Conservation (phyloP, 2,797 vertebrate genomes). For the Phoebastria nigripes region DNA sequence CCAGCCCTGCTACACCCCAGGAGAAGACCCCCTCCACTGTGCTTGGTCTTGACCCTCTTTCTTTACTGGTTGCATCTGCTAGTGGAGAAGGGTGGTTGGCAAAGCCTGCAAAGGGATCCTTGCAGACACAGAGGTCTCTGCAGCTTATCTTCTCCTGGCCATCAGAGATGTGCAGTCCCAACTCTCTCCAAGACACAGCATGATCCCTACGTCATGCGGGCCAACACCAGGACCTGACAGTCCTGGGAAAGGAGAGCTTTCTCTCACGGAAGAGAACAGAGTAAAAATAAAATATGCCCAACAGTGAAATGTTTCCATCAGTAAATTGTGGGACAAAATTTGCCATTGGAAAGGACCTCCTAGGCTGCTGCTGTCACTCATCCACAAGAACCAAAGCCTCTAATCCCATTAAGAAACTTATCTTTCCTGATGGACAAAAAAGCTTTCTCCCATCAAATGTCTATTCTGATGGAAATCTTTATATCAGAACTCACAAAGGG, state of each 20-base stretch:
- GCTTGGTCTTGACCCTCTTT: background rate
- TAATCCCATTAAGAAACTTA: conserved; percentile 56
- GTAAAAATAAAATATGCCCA: background rate
- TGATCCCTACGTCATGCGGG: background rate
- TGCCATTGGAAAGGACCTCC: conserved; percentile 8
- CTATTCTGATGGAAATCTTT: conserved; percentile 64
- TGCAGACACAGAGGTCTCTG: background rate
- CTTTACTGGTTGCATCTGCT: background rate
- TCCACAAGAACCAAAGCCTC: conserved; percentile 12
- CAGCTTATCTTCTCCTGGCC: background rate
- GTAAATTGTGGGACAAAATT: background rate
- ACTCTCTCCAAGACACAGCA: background rate
- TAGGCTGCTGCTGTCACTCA: conserved; percentile 16
- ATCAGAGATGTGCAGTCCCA: background rate
- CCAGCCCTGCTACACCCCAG: background rate
- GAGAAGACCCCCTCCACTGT: background rate
- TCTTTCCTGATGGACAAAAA: conserved; percentile 50
- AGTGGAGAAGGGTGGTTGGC: background rate
- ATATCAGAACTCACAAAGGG: conserved; percentile 42
- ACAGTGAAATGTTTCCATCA: background rate
- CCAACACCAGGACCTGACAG: background rate
- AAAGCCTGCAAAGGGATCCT: background rate
- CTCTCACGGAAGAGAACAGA: background rate
- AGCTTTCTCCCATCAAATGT: conserved; percentile 51
- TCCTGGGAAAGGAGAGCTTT: background rate